Evolutionary conservation across 2,797 vertebrate species (phyloP), one percentile per base, ranked within the genome.

Genomic region (Triplophysa bombifrons): DNA sequence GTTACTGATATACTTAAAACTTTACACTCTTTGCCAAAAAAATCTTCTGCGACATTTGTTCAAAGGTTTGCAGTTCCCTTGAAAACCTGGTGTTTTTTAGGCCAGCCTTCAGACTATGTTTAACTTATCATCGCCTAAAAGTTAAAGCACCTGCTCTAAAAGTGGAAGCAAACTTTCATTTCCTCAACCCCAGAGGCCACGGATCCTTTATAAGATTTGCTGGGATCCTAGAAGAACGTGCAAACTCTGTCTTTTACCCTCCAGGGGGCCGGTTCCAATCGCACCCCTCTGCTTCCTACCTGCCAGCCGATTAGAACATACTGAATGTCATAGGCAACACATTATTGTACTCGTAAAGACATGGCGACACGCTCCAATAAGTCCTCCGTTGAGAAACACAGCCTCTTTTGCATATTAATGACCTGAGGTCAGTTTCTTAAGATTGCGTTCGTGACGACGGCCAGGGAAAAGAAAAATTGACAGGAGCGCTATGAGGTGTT

Each of bases 341-440:
- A 90, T 83, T 83, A 83, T 86, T 89, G 81, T 76, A 75, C 78
- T 82, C 80, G 74, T 80, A 77, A 81, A 88, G 86, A 85, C 77
- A 78, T 63, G 81, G 76, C 75, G 88, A 89, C 86, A 90, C 25
- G 89, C 91, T 93, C 89, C 85, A 91, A 85, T 90, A 90, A 91
- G 85, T 90, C 80, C 85, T 87, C 85, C 61, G 85, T 76, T 75
- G 67, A 83, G 84, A 84, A 89, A 85, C 46, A 72, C 81, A 80
- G 74, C 84, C 84, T 88, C 75, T 80, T 82, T 79, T 82, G 86
- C 85, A 85, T 90, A 89, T 84, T 86, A 89, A 88, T 83, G 84
- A 89, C 79, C 84, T 80, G 83, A 78, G 74, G 82, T 84, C 86
- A 84, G 78, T 80, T 84, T 84, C 81, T 81, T 82, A 79, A 82